Evolutionary conservation across 1,140 invertebrate genomes (phyloP), one percentile per base, ranked within the genome.

Genomic region (Mizuhopecten yessoensis): DNA sequence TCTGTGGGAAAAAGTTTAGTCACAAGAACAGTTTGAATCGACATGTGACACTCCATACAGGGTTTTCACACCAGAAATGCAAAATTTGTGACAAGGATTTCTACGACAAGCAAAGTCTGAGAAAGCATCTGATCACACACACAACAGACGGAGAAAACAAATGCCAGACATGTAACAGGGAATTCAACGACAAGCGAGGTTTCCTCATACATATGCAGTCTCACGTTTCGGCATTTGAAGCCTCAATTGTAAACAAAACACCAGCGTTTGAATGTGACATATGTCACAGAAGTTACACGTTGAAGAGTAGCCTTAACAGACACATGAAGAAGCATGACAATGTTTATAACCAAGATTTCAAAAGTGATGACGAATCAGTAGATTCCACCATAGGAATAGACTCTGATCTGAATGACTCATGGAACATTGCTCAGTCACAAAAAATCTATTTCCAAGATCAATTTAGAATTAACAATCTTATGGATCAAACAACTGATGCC

Each of bases 11-110:
- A 29, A 75, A 75, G n/a, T 75, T 75, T 11, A 75, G 57, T 29
- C 57, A 75, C 23, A 75, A 75, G 11, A 75, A 75, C 23, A 75
- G 57, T 29, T 75, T 75, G n/a, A 75, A 75, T n/a, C 57, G 57
- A 2, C 57, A 75, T 29, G 57, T 75, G 23, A 75, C 57, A 1
- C 57, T 75, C 23, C 57, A 75, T 75, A 75, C 57, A 75, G 57
- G 57, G 11, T 75, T 75, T 75, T 75, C 57, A 75, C 57, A 75
- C n/a, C 57, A 75, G 57, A 75, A 75, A 75, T 75, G 57, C 17
- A 75, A 75, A 29, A 75, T 75, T 29, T 75, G 57, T 75, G 57
- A 75, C n/a, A 23, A 75, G n/a, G 57, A 75, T 75, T 75, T 75
- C 29, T 75, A 75, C 11, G 57, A 75, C 57, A 75, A 75, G n/a